Percentiles rank a stretch among this genome's conserved stretches.
Conservation (phyloP, 2,113 vertebrate species). For the Nothoprocta perdicaria region DNA sequence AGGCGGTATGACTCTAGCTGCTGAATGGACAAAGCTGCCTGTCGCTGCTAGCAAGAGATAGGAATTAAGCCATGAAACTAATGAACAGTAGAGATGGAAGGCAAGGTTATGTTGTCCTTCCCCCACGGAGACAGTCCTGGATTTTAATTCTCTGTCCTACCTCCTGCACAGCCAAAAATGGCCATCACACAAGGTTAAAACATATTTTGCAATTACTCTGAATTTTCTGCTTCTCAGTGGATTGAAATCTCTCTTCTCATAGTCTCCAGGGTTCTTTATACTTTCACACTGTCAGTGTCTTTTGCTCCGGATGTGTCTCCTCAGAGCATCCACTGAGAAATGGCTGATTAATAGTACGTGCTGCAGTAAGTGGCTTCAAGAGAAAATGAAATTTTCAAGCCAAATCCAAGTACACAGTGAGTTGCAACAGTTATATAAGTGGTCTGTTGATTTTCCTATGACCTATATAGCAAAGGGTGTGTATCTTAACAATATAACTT, state of each 20-base stretch:
- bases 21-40: slow-evolving; percentile 46
- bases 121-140: not conserved
- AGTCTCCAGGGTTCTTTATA: not conserved
- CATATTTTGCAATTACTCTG: not conserved
- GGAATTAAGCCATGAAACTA: slow-evolving; percentile 72
- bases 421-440: not conserved
- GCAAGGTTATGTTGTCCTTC: slow-evolving; percentile 60
- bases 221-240: not conserved
- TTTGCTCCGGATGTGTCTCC: not conserved
- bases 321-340: not conserved
- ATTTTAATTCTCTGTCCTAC: slow-evolving; percentile 29
- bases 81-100: slow-evolving; percentile 21
- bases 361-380: not conserved
- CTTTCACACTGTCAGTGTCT: not conserved
- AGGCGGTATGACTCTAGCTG: slow-evolving; percentile 21
- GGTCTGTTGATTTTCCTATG: not conserved
- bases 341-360: not conserved
- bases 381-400: not conserved
- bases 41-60: slow-evolving; percentile 68
- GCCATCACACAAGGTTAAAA: not conserved
- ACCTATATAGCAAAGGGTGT: not conserved
- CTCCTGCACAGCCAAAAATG: not conserved
- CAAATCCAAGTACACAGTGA: not conserved
- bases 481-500: not conserved
- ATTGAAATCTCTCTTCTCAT: not conserved